Conservation (phyloP, 2,888 invertebrate species). For the Minunthozetes semirufus region DNA sequence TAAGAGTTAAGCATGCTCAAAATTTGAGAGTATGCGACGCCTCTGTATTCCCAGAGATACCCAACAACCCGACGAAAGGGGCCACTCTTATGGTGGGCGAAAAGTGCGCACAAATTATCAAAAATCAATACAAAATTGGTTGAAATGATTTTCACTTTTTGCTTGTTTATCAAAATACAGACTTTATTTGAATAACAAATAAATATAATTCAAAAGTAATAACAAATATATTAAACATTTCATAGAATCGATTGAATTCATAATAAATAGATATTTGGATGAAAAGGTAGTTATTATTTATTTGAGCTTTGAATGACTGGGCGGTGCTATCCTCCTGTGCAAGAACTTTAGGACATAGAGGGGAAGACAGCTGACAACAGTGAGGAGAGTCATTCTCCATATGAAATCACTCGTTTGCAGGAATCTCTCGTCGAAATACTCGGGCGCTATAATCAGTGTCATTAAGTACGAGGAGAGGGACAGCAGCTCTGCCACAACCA, state of each 20-base stretch:
- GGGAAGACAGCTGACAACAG: conserved; percentile 90
- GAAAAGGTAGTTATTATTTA: too few relatives aligned
- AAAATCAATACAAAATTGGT: too few relatives aligned
- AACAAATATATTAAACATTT: too few relatives aligned
- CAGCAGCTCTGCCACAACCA: conserved; percentile 86
- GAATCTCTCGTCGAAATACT: conserved; percentile 82
- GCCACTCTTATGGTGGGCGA: neutral
- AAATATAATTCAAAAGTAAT: too few relatives aligned
- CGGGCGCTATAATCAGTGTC: conserved; percentile 77
- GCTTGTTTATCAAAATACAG: too few relatives aligned
- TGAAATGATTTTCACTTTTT: too few relatives aligned
- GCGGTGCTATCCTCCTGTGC: conserved; percentile 84
- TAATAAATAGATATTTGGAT: too few relatives aligned
- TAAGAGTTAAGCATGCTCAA: neutral
- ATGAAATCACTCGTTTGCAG: conserved; percentile 85
- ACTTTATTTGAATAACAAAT: too few relatives aligned
- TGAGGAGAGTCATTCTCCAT: conserved; percentile 93
- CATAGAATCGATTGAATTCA: too few relatives aligned
- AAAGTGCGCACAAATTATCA: too few relatives aligned
- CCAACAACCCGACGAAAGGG: neutral
- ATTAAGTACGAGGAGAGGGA: conserved; percentile 79
- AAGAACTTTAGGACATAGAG: conserved; percentile 92
- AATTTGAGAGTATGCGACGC: neutral
- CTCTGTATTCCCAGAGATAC: neutral
- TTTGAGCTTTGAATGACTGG: conserved; percentile 70